Base-by-base conservation (phyloP, 92 coral and sea anemone species). In the Porites lobata region DNA sequence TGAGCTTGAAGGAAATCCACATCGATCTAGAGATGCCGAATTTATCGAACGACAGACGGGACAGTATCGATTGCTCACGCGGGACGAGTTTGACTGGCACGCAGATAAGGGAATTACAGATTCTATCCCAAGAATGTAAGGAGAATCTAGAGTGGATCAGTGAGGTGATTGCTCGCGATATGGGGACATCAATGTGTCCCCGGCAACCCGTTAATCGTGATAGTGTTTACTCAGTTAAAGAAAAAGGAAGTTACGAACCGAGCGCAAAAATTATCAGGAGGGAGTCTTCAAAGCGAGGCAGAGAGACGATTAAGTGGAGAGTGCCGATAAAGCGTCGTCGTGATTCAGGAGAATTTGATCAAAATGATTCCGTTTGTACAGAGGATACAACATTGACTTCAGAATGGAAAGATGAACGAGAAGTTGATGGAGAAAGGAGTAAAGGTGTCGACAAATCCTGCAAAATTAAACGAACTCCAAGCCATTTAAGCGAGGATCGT, bases 111-210 rank as follows among this genome's bases (percentile, higher is more conserved):
- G 98, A 95, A 76, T 85, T 95, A 9, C 94, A 95, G 81, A 72
- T 90, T 38, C 84, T 89, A 21, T 92, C 95, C 6, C 92, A 82
- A 64, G 98, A 95, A 82, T 81, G 92, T 59, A 89, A 82, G 65
- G 93, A 92, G 72, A 93, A 91, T 70, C 69, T 95, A 87, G 95
- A 90, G 65, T 93, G 98, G 94, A 91, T 93, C 12, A 91, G 92
- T 56, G 98, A 85, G 51, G 88, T 95, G 51, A 65, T 95, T 63
- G 94, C 87, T 38, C 87, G 92, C 64, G 96, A 93, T 66, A 72
- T 93, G 69, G 98, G 91, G 50, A 26, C 91, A 0, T 90, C 94
- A 2, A 32, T 69, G 6, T 69, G 77, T 52, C 81, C 78, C 18
- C 54, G 68, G 10, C 88, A 86, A 47, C 79, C 89, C 14, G 80